Evolutionary conservation across 2,797 vertebrate species (phyloP).

Genomic region (Uromys caudimaculatus): DNA sequence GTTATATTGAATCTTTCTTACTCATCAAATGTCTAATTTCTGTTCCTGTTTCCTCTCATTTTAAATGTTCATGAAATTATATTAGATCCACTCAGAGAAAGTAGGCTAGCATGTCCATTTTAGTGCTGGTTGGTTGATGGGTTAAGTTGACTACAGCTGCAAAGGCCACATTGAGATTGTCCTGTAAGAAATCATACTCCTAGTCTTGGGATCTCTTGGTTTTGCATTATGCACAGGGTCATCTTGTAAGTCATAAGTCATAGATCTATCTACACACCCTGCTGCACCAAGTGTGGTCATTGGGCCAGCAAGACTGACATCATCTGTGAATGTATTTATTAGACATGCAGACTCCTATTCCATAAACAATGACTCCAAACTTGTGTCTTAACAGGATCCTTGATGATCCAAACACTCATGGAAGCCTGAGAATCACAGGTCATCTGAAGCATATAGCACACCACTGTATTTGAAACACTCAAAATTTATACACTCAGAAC

Average conservation of each 20-base stretch:
- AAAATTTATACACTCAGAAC: not conserved
- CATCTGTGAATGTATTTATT: not conserved
- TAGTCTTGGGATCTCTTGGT: not conserved
- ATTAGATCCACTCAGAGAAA: not conserved
- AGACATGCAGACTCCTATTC: not conserved
- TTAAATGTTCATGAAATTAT: not conserved
- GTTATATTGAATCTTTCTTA: not conserved
- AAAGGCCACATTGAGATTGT: constrained; percentile 30
- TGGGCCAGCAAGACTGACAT: not conserved
- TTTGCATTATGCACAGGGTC: not conserved
- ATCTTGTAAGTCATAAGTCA: not conserved
- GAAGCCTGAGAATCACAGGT: not conserved
- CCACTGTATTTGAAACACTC: not conserved
- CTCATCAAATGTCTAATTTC: not conserved
- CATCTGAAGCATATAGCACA: not conserved
- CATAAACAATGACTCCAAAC: not conserved
- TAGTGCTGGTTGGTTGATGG: constrained; percentile 21
- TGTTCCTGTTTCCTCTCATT: constrained; percentile 1
- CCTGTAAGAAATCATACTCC: not conserved
- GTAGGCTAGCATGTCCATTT: not conserved
- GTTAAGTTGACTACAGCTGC: not conserved
- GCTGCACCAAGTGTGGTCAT: not conserved
- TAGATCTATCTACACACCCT: not conserved
- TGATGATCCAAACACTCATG: not conserved
- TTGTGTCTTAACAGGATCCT: constrained; percentile 14